These are phyloP conservation scores for Epiblema foenella DNA, from an alignment of 2,888 invertebrate species.

Conservation along the genomic window DNA sequence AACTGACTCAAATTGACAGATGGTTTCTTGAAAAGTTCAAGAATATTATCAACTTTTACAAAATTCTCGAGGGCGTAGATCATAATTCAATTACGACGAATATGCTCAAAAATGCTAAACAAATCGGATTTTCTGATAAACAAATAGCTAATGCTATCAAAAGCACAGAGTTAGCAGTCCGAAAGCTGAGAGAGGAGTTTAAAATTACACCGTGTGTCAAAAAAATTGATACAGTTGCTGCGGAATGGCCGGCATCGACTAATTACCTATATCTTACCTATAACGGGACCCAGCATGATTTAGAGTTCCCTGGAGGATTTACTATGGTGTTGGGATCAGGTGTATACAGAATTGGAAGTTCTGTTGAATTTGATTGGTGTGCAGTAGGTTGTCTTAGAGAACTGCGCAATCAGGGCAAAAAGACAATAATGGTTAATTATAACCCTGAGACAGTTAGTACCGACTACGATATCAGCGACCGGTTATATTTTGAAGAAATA, in stretches of 20 bases:
- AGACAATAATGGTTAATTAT: slow-evolving; percentile 99
- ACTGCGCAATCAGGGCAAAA: slow-evolving; percentile 92
- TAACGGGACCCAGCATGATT: slow-evolving; percentile 93
- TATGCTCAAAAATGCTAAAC: slow-evolving; percentile 92
- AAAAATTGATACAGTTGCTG: slow-evolving; percentile 99
- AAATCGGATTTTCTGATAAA: slow-evolving; percentile 98
- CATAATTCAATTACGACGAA: slow-evolving; percentile 86
- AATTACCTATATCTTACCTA: slow-evolving; percentile 99
- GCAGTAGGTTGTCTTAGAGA: slow-evolving; percentile 98
- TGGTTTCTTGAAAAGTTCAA: slow-evolving; percentile 99
- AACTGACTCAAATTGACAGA: slow-evolving; percentile 97
- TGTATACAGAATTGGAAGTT: slow-evolving; percentile 98
- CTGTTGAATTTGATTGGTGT: slow-evolving; percentile 99
- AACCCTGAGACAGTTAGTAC: slow-evolving; percentile 99
- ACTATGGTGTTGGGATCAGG: slow-evolving; percentile 97
- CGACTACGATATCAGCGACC: slow-evolving; percentile 99
- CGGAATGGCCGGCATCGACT: slow-evolving; percentile 99
- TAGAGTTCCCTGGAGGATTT: slow-evolving; percentile 91
- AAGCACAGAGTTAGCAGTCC: slow-evolving; percentile 93
- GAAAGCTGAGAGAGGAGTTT: slow-evolving; percentile 90
- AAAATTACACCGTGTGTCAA: slow-evolving; percentile 95
- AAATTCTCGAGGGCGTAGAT: slow-evolving; percentile 87
- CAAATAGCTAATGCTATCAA: slow-evolving; percentile 95
- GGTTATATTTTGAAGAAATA: slow-evolving; percentile 99
- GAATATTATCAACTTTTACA: slow-evolving; percentile 92